phyloP scores from a whole-genome alignment of 2,113 vertebrate genomes.

The Thermophis baileyi region DNA sequence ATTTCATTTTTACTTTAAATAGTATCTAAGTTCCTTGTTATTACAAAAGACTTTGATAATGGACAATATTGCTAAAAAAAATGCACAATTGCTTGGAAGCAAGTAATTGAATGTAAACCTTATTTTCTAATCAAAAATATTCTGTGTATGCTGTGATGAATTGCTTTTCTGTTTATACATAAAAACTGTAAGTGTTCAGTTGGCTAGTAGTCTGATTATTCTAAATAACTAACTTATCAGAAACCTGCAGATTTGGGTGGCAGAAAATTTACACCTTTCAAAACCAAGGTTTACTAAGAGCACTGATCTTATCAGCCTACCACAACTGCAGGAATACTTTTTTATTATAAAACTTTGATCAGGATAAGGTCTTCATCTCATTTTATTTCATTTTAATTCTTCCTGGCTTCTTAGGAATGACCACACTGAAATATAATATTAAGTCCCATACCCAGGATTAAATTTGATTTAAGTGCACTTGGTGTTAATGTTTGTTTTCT shows the following conservation, averaged over 20 bases:
- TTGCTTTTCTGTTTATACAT: neutral
- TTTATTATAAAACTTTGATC: neutral
- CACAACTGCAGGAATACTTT: neutral
- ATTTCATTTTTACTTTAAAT: neutral
- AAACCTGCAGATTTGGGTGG: neutral
- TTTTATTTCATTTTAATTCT: neutral
- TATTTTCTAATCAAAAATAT: neutral
- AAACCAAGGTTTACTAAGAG: neutral
- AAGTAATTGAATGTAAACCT: neutral
- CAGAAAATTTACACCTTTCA: neutral
- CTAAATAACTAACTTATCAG: neutral
- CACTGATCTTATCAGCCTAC: neutral
- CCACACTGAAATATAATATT: neutral
- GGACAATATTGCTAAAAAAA: neutral
- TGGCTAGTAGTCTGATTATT: neutral
- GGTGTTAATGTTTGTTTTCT: neutral
- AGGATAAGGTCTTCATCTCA: neutral
- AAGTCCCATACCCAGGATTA: neutral
- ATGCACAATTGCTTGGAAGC: neutral
- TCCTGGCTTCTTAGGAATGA: neutral
- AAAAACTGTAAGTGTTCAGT: neutral
- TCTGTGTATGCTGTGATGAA: neutral
- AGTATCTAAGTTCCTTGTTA: neutral
- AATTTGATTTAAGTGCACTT: neutral
- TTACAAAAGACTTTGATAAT: neutral